These are phyloP conservation scores for Calycopis cecrops DNA, from an alignment of 1,140 invertebrate genomes.

Conservation along the genomic window DNA sequence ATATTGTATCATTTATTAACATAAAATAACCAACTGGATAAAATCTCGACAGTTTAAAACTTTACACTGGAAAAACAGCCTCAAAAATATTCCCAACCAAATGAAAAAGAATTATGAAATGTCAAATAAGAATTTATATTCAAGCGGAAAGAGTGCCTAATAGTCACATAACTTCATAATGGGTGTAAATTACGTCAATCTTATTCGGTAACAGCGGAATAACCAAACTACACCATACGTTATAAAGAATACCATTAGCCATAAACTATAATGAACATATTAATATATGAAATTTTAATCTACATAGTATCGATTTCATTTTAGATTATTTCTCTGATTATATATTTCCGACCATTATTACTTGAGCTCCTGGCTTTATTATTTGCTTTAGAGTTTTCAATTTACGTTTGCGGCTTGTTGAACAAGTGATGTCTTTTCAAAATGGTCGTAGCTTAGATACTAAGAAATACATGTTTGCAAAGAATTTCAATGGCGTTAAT, in stretches of 20 bases:
- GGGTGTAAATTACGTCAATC: too few relatives aligned
- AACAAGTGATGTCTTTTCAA: background rate
- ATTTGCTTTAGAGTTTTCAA: background rate
- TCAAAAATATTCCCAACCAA: too few relatives aligned
- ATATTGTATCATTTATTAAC: too few relatives aligned
- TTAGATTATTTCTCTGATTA: slow-evolving; percentile 7
- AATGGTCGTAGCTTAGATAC: background rate
- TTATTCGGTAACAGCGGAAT: background rate
- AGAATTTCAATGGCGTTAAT: background rate
- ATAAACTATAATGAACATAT: background rate
- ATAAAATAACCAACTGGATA: too few relatives aligned
- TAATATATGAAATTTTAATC: background rate
- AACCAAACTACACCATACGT: background rate
- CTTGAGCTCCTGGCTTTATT: background rate
- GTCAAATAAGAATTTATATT: too few relatives aligned
- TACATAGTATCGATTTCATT: background rate
- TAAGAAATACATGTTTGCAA: background rate
- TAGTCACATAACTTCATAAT: too few relatives aligned
- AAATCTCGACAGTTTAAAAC: too few relatives aligned
- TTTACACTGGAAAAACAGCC: too few relatives aligned
- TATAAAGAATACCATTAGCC: background rate
- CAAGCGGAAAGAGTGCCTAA: too few relatives aligned
- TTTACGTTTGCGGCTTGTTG: background rate
- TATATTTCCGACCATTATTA: background rate
- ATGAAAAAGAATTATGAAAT: too few relatives aligned